These are phyloP conservation scores for Eilema griseolum DNA, from an alignment of 2,888 invertebrate species.

Conservation along the genomic window DNA sequence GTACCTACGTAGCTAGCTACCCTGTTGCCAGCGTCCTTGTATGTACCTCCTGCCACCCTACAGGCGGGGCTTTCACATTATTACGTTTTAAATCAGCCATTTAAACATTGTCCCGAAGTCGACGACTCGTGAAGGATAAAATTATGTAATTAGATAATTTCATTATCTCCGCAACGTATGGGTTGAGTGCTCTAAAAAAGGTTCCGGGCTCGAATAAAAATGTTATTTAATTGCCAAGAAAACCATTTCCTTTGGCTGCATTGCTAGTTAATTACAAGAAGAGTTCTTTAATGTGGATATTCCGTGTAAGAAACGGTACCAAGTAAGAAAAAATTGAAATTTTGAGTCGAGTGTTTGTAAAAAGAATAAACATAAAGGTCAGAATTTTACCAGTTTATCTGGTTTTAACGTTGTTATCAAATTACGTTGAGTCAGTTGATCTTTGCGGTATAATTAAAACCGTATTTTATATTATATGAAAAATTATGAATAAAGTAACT, in stretches of 20 bases:
- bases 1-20: constrained; percentile 33
- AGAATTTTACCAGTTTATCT: not conserved
- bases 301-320: not conserved
- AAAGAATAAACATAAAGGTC: not conserved
- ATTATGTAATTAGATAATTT: constrained; percentile 48
- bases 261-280: constrained; percentile 5
- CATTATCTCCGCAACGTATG: constrained; percentile 45
- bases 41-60: constrained; percentile 20
- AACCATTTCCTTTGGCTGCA: constrained; percentile 24
- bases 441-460: not conserved
- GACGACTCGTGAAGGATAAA: constrained; percentile 47
- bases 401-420: not conserved
- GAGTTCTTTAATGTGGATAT: constrained; percentile 13
- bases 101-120: constrained; percentile 40
- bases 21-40: not conserved
- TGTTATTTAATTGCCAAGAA: constrained; percentile 43
- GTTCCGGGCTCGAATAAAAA: constrained; percentile 32
- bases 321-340: not conserved
- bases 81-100: constrained; percentile 39
- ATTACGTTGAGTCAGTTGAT: not conserved
- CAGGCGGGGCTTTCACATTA: constrained; percentile 29
- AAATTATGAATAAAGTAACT: too few species aligned
- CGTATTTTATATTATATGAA: too few species aligned
- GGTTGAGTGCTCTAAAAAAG: constrained; percentile 40
- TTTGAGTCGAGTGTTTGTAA: too few species aligned